phyloP scores from a whole-genome alignment of 2,113 vertebrate genomes.

The Alectura lathami region DNA sequence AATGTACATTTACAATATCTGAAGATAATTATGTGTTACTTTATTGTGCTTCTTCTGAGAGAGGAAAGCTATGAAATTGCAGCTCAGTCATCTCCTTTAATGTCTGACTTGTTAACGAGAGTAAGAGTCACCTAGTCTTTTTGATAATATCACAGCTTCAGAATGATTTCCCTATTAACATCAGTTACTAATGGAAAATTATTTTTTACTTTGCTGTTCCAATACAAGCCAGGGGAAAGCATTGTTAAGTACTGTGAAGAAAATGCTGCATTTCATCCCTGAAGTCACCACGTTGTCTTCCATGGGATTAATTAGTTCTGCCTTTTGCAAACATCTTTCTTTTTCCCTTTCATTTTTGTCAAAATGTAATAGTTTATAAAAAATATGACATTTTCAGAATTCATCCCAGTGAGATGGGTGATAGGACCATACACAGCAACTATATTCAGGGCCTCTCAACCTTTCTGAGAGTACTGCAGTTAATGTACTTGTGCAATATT shows the following conservation, averaged over 20 bases:
- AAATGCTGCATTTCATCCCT: not conserved
- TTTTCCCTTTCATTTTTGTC: rapidly evolving
- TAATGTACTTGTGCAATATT: not conserved
- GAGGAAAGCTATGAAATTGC: not conserved
- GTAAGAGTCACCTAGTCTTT: not conserved
- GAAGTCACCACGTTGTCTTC: not conserved
- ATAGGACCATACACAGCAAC: rapidly evolving
- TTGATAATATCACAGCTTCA: not conserved
- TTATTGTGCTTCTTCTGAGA: not conserved
- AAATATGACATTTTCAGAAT: not conserved
- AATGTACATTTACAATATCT: not conserved
- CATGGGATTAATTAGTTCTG: not conserved
- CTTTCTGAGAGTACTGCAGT: not conserved
- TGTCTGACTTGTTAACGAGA: not conserved
- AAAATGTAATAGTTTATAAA: not conserved
- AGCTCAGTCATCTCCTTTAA: not conserved
- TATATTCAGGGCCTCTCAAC: not conserved
- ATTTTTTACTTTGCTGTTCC: not conserved
- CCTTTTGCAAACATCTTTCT: not conserved
- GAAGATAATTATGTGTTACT: not conserved
- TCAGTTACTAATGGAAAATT: not conserved
- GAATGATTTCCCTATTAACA: not conserved
- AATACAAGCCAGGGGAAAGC: not conserved
- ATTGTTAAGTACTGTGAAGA: not conserved
- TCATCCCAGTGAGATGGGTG: not conserved